These are phyloP conservation scores for Otus scops DNA, from an alignment of 2,797 vertebrate species.

Conservation along the genomic window DNA sequence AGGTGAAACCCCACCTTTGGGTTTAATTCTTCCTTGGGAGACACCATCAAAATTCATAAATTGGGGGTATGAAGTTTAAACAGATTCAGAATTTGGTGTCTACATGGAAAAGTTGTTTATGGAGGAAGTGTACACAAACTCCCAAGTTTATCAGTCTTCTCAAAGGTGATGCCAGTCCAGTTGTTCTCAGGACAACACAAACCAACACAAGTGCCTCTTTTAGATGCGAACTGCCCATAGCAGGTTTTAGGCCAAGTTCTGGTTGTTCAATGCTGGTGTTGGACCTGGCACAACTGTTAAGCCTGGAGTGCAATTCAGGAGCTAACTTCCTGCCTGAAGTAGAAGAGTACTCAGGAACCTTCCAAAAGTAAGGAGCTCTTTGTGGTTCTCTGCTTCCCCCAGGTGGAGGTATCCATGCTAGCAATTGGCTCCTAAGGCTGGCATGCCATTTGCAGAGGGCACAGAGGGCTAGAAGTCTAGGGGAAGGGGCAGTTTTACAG, in stretches of 20 bases:
- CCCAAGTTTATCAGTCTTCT: not conserved
- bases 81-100: not conserved
- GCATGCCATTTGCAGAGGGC: not conserved
- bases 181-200: not conserved
- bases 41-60: not conserved
- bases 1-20: not conserved
- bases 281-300: not conserved
- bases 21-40: not conserved
- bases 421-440: not conserved
- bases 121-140: not conserved
- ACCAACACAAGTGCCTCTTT: not conserved
- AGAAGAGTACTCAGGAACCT: not conserved
- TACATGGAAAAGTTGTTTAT: not conserved
- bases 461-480: not conserved
- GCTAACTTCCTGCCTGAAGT: not conserved
- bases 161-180: not conserved
- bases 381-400: conserved; percentile 42
- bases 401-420: conserved; percentile 18
- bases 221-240: not conserved
- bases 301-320: not conserved
- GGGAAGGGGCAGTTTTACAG: not conserved
- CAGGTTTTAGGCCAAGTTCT: not conserved
- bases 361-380: not conserved
- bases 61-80: not conserved
- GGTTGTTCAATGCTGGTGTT: not conserved